Conservation (phyloP, 1,140 invertebrate genomes). For the Drosophila miranda region DNA sequence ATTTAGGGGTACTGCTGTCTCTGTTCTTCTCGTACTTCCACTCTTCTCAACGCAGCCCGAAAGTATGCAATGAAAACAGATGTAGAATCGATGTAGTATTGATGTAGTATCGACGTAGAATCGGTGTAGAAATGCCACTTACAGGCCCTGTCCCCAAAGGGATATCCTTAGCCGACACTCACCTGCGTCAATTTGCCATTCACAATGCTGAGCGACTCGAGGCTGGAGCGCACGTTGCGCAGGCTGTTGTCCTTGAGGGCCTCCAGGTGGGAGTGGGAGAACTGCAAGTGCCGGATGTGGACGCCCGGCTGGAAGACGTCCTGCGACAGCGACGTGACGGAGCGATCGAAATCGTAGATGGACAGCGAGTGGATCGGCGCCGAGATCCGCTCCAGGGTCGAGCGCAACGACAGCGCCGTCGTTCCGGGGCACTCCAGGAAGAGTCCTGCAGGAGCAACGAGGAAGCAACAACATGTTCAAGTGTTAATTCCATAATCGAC, state of each 20-base stretch:
- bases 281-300: slow-evolving; percentile 90
- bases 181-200: slow-evolving; percentile 89
- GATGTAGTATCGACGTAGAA: no score
- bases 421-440: slow-evolving; percentile 92
- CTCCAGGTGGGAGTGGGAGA: slow-evolving; percentile 91
- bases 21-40: no score
- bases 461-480: not conserved
- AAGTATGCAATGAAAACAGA: slow-evolving; percentile 33
- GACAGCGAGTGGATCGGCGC: slow-evolving; percentile 91
- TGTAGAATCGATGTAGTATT: no score
- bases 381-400: slow-evolving; percentile 83
- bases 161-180: slow-evolving; percentile 23
- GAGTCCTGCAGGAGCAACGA: slow-evolving; percentile 84
- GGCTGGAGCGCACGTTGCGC: slow-evolving; percentile 87
- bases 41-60: not conserved
- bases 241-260: slow-evolving; percentile 90
- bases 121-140: no score
- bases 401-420: slow-evolving; percentile 82
- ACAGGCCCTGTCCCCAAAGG: not conserved
- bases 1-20: no score
- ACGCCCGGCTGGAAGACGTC: slow-evolving; percentile 88
- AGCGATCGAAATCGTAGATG: slow-evolving; percentile 92
- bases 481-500: not conserved
- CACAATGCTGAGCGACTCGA: slow-evolving; percentile 91
- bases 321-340: slow-evolving; percentile 87